Evolutionary conservation across 2,113 vertebrate genomes (phyloP), one percentile per base, ranked within the genome.

Genomic region (Nyctereutes procyonoides): DNA sequence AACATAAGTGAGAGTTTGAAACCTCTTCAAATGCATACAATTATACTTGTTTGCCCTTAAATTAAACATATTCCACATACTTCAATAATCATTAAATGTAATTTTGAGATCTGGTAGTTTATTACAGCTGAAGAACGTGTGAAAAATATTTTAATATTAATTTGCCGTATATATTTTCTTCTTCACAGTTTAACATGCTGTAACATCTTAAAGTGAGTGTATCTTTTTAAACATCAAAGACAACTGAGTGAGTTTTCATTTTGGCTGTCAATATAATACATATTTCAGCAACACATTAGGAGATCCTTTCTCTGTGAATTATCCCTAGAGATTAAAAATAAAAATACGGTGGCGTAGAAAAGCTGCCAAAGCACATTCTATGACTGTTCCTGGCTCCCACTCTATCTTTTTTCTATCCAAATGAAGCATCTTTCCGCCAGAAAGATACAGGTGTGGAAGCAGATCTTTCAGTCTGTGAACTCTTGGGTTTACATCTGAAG

Each of bases 251-350:
- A 92, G 17, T 83, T 97, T 98, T 90, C 71, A 90, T 94, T 97
- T 97, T 96, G 73, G 28, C 90, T 97, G 60, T 95, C 81, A 92
- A 92, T 90, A 74, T 62, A 90, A 94, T 74, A 93, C 58, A 90
- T 95, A 96, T 90, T 98, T 96, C 74, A 96, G 58, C 63, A 97
- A 97, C 90, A 97, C 90, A 94, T 90, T 97, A 96, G 58, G 30
- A 92, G 35, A 88, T 73, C 92, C 26, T 77, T 96, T 95, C 82
- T 94, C 84, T 83, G 71, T 82, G 88, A 97, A 96, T 95, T 97
- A 96, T 96, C 90, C 77, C 63, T 51, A 65, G 83, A 96, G 88
- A 96, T 97, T 97, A 97, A 97, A 98, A 98, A 96, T 97, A 96
- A 98, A 98, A 95, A 79, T 94, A 97, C 1, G 67, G 67, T 95